Base-by-base conservation (phyloP, 2,797 vertebrate genomes). In the Fistularia tabacaria region DNA sequence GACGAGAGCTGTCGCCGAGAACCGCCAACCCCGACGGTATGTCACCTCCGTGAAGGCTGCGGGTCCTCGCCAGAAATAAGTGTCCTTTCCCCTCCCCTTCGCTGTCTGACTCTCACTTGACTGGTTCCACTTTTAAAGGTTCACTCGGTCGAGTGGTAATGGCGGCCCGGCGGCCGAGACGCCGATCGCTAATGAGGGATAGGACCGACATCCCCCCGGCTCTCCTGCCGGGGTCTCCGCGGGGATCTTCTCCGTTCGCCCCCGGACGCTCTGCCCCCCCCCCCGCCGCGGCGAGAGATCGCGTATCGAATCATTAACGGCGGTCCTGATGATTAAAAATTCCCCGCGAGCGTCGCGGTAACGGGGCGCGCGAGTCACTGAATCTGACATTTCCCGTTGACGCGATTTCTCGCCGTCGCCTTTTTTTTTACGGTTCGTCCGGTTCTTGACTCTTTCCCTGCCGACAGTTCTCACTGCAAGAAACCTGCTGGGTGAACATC, bases 221-320 rank as follows among this genome's bases (percentile, higher is more conserved):
- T 58, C 52, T 64, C 59, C 74, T 48, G 64, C 54, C 1, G 15
- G 49, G 55, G 70, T 73, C 71, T 36, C 74, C 7, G 57, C 69
- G 54, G 78, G 76, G 58, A 59, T 59, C 57, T 61, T 55, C 55
- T 69, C 46, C 14, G 40, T 56, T 53, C 14, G 14, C 43, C 12
- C 9, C 10, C 7, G n/a, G n/a, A n/a, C n/a, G n/a, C n/a, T n/a
- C n/a, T n/a, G n/a, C n/a, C n/a, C n/a, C n/a, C n/a, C n/a, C n/a
- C n/a, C n/a, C n/a, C n/a, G n/a, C 6, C 10, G 43, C 10, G 9
- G 9, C 10, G 43, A 69, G 49, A 57, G 44, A 62, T 59, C 66
- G 62, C 59, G 52, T 57, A 56, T 76, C 63, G 59, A 80, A 80
- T 79, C 72, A 75, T 84, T 79, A 74, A 71, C 52, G 11, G 46